phyloP scores from a whole-genome alignment of 37 sponge, comb jelly and placozoan species.

The Oopsacas minuta region DNA sequence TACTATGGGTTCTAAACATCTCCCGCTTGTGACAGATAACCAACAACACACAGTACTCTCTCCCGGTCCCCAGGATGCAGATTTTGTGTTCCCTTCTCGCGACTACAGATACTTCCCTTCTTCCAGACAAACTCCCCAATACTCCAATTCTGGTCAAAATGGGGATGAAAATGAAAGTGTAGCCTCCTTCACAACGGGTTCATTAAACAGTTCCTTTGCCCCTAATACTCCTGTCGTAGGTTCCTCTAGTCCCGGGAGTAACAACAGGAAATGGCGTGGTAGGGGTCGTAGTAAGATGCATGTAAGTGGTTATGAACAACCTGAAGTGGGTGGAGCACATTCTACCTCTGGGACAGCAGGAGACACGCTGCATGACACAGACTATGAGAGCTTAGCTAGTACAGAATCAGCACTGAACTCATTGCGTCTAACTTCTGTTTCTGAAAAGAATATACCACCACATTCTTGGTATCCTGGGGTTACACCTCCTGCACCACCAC shows the following conservation, averaged over 20 bases:
- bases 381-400: background rate
- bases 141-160: background rate
- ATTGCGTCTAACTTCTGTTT: background rate
- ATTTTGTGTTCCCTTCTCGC: conserved; percentile 10
- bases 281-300: background rate
- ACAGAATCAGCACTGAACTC: background rate
- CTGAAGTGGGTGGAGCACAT: background rate
- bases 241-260: background rate
- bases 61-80: background rate
- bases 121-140: background rate
- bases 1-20: conserved; percentile 36
- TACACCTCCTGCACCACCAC: background rate
- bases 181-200: background rate
- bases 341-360: background rate
- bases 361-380: background rate
- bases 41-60: conserved; percentile 1
- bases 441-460: background rate
- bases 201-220: background rate
- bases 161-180: background rate
- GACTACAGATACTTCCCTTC: conserved; percentile 4
- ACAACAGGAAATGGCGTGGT: background rate
- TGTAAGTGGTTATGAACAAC: background rate
- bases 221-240: background rate
- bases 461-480: background rate
- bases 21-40: conserved; percentile 21